These are phyloP conservation scores for Heliconius cydno DNA, from an alignment of 2,888 invertebrate species.

Conservation along the genomic window DNA sequence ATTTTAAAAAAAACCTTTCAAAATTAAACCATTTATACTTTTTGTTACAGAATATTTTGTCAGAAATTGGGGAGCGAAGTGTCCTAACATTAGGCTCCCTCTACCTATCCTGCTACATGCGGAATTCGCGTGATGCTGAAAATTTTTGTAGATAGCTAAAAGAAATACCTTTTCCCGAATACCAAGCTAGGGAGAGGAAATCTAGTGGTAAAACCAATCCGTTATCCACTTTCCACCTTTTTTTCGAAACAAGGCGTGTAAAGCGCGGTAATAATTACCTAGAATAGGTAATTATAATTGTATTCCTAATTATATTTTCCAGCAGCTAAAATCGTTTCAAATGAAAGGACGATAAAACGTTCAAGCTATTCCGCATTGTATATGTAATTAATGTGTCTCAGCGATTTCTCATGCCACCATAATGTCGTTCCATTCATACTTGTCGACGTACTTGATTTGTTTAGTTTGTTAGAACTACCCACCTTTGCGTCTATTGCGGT, in stretches of 20 bases:
- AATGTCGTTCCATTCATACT: constrained; percentile 37
- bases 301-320: background rate
- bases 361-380: constrained; percentile 33
- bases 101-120: too few species aligned
- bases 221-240: background rate
- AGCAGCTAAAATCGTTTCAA: constrained; percentile 4
- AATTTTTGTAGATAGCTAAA: too few species aligned
- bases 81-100: too few species aligned
- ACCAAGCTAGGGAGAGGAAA: background rate
- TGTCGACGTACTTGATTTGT: constrained; percentile 30
- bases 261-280: background rate
- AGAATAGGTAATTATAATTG: background rate
- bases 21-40: too few species aligned
- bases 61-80: too few species aligned
- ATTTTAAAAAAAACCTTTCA: too few species aligned
- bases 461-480: constrained; percentile 17
- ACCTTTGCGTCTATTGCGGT: constrained; percentile 5
- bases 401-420: constrained; percentile 28
- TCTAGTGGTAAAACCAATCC: background rate
- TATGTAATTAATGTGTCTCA: constrained; percentile 34
- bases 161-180: too few species aligned
- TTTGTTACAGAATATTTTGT: too few species aligned
- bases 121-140: too few species aligned
- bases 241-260: too few species aligned
- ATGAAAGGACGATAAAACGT: background rate